Evolutionary conservation across 2,797 vertebrate genomes (phyloP).

Genomic region (Linurgus olivaceus): DNA sequence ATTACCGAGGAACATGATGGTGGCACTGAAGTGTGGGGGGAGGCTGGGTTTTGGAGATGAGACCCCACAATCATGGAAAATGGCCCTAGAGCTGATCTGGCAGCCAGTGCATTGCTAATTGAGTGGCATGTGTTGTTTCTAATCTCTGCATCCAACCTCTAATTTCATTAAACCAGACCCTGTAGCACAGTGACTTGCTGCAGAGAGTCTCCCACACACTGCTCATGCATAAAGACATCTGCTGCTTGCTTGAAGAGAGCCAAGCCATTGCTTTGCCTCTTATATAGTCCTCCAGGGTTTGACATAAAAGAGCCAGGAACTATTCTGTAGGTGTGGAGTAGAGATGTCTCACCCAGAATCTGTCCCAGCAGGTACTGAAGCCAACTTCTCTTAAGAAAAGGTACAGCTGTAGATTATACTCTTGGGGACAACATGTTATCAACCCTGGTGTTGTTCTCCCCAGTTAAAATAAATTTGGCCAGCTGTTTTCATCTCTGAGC

Average conservation of each 20-base stretch:
- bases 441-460: not conserved
- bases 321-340: not conserved
- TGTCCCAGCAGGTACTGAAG: not conserved
- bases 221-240: conserved; percentile 56
- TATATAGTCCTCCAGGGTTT: not conserved
- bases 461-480: not conserved
- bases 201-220: conserved; percentile 55
- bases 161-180: conserved; percentile 32
- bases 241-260: conserved; percentile 50
- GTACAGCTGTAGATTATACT: not conserved
- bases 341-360: not conserved
- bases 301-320: not conserved
- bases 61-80: not conserved
- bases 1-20: not conserved
- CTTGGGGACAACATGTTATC: not conserved
- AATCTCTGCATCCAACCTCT: conserved; percentile 19
- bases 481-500: not conserved
- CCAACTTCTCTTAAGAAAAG: not conserved
- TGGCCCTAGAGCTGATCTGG: conserved; percentile 26
- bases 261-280: conserved; percentile 6
- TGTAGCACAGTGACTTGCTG: conserved; percentile 18
- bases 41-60: conserved; percentile 3
- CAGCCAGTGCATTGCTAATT: conserved; percentile 13
- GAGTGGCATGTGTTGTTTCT: conserved; percentile 48
- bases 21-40: not conserved